Conservation (phyloP, 1,140 invertebrate species). For the Chironomus tepperi region DNA sequence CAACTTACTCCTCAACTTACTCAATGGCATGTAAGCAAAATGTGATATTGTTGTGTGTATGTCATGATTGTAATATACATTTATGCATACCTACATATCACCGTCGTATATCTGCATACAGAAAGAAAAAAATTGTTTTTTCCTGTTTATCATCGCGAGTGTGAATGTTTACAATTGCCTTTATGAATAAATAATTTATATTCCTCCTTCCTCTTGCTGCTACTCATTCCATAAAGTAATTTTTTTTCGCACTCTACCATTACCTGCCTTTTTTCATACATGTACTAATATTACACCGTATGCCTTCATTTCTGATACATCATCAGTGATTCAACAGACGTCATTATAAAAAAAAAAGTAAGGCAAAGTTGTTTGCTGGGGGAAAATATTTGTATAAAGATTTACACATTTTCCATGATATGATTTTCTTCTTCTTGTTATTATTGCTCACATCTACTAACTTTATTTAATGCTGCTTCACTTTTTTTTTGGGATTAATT, state of each 20-base stretch:
- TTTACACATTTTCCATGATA: not conserved
- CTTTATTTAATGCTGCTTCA: not conserved
- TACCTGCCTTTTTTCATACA: no score
- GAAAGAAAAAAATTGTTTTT: not conserved
- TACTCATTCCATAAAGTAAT: not conserved
- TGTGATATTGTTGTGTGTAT: not conserved
- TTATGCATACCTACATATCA: not conserved
- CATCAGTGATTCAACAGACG: constrained; percentile 6
- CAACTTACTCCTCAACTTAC: no score
- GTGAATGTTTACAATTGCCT: constrained; percentile 4
- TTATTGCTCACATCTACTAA: not conserved
- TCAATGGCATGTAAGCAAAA: not conserved
- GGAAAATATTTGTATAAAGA: constrained; percentile 4
- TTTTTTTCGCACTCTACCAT: not conserved
- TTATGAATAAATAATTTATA: constrained; percentile 3
- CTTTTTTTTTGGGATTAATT: no score
- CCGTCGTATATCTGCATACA: not conserved
- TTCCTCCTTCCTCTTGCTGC: not conserved
- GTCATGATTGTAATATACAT: not conserved
- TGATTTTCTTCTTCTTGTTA: not conserved
- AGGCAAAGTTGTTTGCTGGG: not conserved
- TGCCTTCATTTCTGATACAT: constrained; percentile 2
- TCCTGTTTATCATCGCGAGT: constrained; percentile 6
- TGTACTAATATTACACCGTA: no score
- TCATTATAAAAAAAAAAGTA: not conserved